Conservation (phyloP, 2,888 invertebrate species). For the Fragum whitleyi region DNA sequence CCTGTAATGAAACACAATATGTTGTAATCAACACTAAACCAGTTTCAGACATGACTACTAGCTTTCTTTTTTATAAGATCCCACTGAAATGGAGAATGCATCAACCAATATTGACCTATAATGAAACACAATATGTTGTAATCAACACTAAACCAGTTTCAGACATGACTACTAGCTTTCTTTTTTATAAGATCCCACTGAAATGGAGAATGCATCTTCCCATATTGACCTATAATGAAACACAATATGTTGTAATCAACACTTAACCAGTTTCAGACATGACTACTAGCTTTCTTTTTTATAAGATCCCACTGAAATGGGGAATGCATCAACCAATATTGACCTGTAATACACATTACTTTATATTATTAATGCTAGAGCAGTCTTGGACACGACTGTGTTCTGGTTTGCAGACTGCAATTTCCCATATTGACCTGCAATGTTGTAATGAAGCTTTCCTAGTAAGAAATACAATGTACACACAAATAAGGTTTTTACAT, state of each 20-base stretch:
- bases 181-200: conserved; percentile 85
- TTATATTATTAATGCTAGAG: too few relatives aligned
- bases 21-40: conserved; percentile 85
- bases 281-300: conserved; percentile 85
- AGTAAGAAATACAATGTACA: too few relatives aligned
- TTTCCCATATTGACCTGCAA: too few relatives aligned
- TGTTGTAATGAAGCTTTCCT: too few relatives aligned
- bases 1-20: too few relatives aligned
- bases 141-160: conserved; percentile 85
- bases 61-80: conserved; percentile 85
- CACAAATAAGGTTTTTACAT: too few relatives aligned
- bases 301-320: conserved; percentile 86
- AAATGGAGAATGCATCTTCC: conserved; percentile 85
- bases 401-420: too few relatives aligned
- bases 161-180: conserved; percentile 86
- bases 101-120: conserved; percentile 85
- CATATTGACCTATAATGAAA: conserved; percentile 83
- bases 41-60: conserved; percentile 85
- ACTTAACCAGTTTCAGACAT: conserved; percentile 85
- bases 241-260: too few relatives aligned
- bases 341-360: conserved; percentile 84
- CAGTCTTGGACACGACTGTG: too few relatives aligned
- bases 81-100: conserved; percentile 86
- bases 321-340: conserved; percentile 85
- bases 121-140: too few relatives aligned